These are phyloP conservation scores for Jacana jacana DNA, from an alignment of 2,113 vertebrate genomes.

Conservation along the genomic window DNA sequence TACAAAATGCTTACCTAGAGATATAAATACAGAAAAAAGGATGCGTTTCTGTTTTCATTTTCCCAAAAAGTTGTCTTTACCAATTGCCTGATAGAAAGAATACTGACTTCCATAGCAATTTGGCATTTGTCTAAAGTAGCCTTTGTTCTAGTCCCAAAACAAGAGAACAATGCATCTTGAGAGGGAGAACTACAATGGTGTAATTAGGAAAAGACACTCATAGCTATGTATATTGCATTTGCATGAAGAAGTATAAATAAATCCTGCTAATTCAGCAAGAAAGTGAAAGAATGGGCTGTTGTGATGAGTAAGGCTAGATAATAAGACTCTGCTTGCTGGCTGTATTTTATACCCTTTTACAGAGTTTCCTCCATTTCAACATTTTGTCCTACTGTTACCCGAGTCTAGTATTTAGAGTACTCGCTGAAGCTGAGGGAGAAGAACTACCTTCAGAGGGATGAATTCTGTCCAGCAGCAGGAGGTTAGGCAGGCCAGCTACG, in stretches of 20 bases:
- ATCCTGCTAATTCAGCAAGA: background rate
- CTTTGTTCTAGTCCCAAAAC: background rate
- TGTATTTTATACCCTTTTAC: background rate
- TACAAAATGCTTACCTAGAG: background rate
- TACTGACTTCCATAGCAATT: background rate
- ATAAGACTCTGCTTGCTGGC: background rate
- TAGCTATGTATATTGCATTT: background rate
- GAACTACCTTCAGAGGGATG: background rate
- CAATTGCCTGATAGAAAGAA: background rate
- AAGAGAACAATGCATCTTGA: background rate
- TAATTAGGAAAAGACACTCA: background rate
- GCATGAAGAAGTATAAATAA: background rate
- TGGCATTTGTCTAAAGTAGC: background rate
- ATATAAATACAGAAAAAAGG: background rate
- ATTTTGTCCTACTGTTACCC: background rate
- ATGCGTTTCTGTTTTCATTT: background rate
- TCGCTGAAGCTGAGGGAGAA: background rate
- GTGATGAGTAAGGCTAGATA: background rate
- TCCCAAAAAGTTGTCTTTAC: background rate
- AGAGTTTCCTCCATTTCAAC: background rate
- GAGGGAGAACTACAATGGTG: background rate
- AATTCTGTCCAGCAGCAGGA: background rate
- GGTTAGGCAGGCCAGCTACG: background rate
- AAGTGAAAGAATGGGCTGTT: background rate
- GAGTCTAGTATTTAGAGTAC: background rate